A percentile compares a stretch with the other conserved stretches of the same genome.
Conservation (phyloP, 2,888 invertebrate genomes). For the Tiliacea citrago region DNA sequence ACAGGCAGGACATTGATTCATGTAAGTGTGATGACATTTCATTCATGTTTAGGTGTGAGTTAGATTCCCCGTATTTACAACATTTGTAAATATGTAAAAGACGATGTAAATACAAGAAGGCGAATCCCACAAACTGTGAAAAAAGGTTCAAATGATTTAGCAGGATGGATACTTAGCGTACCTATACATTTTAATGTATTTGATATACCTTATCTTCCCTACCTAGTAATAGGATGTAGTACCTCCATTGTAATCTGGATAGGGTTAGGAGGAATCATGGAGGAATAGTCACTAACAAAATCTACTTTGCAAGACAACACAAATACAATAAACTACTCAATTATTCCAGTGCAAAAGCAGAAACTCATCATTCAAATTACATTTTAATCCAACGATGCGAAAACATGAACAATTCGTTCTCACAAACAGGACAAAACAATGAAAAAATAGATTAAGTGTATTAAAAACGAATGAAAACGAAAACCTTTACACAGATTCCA, state of each 20-base stretch:
- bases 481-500: conserved; percentile 14
- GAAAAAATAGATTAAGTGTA: conserved; percentile 29
- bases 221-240: not conserved
- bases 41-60: not conserved
- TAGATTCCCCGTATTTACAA: not conserved
- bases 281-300: not conserved
- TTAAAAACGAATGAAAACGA: conserved; percentile 38
- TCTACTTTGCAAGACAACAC: not conserved
- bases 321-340: not conserved
- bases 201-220: no score
- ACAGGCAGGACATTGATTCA: not conserved
- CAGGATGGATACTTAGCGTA: not conserved
- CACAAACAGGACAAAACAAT: conserved; percentile 5
- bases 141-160: not conserved
- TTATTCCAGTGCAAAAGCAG: not conserved
- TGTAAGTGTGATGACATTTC: not conserved
- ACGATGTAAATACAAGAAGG: not conserved
- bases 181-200: no score
- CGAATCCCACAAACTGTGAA: not conserved
- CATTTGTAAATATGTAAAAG: not conserved
- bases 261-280: not conserved
- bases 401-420: not conserved
- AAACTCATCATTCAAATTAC: conserved; percentile 6
- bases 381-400: conserved; percentile 11
- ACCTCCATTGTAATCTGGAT: not conserved